phyloP scores from a whole-genome alignment of 2,888 invertebrate species.

The Volucella inanis region DNA sequence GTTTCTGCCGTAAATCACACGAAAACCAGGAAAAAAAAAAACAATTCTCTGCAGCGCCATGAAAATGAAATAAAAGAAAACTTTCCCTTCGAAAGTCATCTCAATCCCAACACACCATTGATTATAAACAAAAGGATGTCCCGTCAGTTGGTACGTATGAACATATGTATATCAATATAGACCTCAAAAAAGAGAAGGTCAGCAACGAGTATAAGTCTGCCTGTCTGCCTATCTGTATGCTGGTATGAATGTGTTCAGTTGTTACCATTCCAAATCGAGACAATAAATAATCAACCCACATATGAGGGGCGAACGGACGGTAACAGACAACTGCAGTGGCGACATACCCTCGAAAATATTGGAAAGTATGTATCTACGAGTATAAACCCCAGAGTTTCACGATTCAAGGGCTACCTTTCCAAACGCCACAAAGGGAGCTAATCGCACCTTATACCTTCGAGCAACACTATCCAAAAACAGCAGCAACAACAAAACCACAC shows the following conservation, averaged over 20 bases:
- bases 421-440: slow-evolving; percentile 56
- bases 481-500: slow-evolving; percentile 9
- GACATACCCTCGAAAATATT: slow-evolving; percentile 15
- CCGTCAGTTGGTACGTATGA: not conserved
- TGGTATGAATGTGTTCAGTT: not conserved
- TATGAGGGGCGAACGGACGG: not conserved
- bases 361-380: slow-evolving; percentile 12
- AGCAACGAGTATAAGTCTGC: not conserved
- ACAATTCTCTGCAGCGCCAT: slow-evolving; percentile 7
- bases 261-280: slow-evolving; percentile 59
- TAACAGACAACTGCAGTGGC: slow-evolving; percentile 34
- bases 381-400: not conserved
- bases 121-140: slow-evolving; percentile 64
- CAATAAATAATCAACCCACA: slow-evolving; percentile 69
- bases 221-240: too few relatives aligned
- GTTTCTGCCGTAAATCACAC: slow-evolving; percentile 67
- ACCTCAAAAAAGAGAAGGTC: slow-evolving; percentile 57
- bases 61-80: slow-evolving; percentile 66
- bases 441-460: slow-evolving; percentile 56
- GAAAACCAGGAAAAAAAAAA: not conserved
- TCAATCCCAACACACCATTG: slow-evolving; percentile 10
- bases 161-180: slow-evolving; percentile 7
- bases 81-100: slow-evolving; percentile 72
- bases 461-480: not conserved
- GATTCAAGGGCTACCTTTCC: slow-evolving; percentile 38